Evolutionary conservation across 1,140 invertebrate species (phyloP).

Genomic region (Drosophila eugracilis): DNA sequence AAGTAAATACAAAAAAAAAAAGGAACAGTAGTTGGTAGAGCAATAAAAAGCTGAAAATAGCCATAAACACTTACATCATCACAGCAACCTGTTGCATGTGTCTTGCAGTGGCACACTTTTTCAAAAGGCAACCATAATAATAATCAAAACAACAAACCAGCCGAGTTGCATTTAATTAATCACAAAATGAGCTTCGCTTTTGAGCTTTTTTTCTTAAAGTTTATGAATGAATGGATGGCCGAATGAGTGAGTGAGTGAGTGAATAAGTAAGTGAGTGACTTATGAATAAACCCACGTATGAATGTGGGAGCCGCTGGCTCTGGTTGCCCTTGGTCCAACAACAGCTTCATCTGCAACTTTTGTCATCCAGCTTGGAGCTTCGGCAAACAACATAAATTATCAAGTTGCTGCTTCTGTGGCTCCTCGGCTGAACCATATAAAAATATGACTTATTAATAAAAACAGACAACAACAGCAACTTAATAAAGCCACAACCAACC

Average conservation of each 20-base stretch:
- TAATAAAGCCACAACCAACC: constrained; percentile 75
- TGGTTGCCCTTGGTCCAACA: constrained; percentile 36
- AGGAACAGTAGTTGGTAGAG: constrained; percentile 18
- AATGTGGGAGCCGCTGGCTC: constrained; percentile 38
- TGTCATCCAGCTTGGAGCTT: constrained; percentile 47
- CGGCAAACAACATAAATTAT: constrained; percentile 75
- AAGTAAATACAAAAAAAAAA: constrained; percentile 13
- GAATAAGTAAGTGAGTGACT: constrained; percentile 56
- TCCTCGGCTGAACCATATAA: constrained; percentile 58
- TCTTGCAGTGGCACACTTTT: constrained; percentile 73
- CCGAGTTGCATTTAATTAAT: constrained; percentile 78
- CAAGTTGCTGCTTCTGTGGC: constrained; percentile 33
- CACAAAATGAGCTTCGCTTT: constrained; percentile 56
- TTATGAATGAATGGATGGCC: constrained; percentile 68
- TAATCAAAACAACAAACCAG: constrained; percentile 16
- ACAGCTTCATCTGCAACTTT: constrained; percentile 41
- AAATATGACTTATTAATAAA: constrained; percentile 83
- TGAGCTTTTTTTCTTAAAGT: constrained; percentile 59
- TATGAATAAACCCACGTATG: constrained; percentile 49
- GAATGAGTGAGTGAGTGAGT: constrained; percentile 35
- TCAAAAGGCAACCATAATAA: constrained; percentile 26
- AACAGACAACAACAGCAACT: constrained; percentile 76
- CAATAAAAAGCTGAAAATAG: constrained; percentile 58
- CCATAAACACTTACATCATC: constrained; percentile 54
- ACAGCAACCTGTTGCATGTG: constrained; percentile 63